Conservation (phyloP, 2,888 invertebrate species). For the Nomada hirtipes region DNA sequence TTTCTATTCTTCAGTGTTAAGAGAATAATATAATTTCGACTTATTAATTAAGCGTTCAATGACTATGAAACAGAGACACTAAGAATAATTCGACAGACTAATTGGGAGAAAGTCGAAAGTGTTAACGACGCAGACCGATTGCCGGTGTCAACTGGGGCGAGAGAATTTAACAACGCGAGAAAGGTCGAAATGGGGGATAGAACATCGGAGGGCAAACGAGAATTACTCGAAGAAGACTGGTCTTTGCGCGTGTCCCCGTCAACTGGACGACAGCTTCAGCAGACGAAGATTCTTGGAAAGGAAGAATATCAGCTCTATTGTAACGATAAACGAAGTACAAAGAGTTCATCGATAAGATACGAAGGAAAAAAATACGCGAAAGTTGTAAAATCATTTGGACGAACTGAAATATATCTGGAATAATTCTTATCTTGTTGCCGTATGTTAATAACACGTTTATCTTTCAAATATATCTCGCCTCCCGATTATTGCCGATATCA, state of each 20-base stretch:
- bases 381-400: neutral
- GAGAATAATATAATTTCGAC: neutral
- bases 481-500: too few species aligned
- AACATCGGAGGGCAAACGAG: conserved; percentile 8
- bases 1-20: neutral
- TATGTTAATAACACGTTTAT: neutral
- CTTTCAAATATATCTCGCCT: neutral
- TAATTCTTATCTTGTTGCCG: neutral
- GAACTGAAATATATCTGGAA: too few species aligned
- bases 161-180: conserved; percentile 74
- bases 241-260: neutral
- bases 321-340: too few species aligned
- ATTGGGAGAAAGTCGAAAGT: conserved; percentile 49
- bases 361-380: neutral
- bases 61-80: neutral
- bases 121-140: conserved; percentile 50
- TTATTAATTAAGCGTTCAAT: neutral
- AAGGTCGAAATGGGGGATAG: conserved; percentile 9
- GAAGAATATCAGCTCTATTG: neutral
- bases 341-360: neutral
- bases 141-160: conserved; percentile 67
- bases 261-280: neutral
- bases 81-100: conserved; percentile 25
- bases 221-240: conserved; percentile 1
- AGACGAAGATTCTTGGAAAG: neutral